Base-by-base conservation (phyloP, 2,888 invertebrate genomes). In the Platycheirus rosarum region DNA sequence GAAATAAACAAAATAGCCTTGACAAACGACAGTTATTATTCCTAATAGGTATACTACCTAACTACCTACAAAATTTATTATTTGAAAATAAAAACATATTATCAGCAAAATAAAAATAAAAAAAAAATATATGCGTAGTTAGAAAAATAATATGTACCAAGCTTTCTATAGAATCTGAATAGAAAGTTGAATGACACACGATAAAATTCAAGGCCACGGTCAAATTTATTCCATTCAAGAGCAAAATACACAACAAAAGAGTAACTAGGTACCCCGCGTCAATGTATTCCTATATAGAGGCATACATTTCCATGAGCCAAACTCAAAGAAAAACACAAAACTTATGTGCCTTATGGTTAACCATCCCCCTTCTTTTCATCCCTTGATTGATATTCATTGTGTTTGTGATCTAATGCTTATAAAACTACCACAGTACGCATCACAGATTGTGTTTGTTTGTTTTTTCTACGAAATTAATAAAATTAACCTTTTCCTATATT, bases 141-240 rank as follows among this genome's bases (percentile, higher is more conserved):
- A 57, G 40, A 57, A 55, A 20, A 5, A 53, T n/a, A n/a, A n/a
- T n/a, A n/a, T n/a, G n/a, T n/a, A 26, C 23, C 23, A 23, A 60
- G 60, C 63, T 37, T 51, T 14, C n/a, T n/a, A n/a, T 74, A 57
- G 60, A 53, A 76, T 62, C 65, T 65, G 60, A 66, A 57, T 57
- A 57, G 57, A 65, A 71, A 76, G 80, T 80, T 80, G 80, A 80
- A 80, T 66, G 80, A 80, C 80, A 80, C 66, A 76, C 65, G 70
- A 71, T 53, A 76, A 70, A 71, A 66, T 80, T 76, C 76, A 80
- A 80, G 80, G 76, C 80, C 80, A 80, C 76, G 80, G 76, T 76
- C 80, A 80, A 73, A 62, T 48, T 66, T 40, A 37, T 49, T 16
- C 44, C 65, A 65, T 23, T 63, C 57, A 53, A 48, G 16, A 60